Evolutionary conservation across 1,140 invertebrate genomes (phyloP), one percentile per base, ranked within the genome.

Genomic region (Drosophila burlai): DNA sequence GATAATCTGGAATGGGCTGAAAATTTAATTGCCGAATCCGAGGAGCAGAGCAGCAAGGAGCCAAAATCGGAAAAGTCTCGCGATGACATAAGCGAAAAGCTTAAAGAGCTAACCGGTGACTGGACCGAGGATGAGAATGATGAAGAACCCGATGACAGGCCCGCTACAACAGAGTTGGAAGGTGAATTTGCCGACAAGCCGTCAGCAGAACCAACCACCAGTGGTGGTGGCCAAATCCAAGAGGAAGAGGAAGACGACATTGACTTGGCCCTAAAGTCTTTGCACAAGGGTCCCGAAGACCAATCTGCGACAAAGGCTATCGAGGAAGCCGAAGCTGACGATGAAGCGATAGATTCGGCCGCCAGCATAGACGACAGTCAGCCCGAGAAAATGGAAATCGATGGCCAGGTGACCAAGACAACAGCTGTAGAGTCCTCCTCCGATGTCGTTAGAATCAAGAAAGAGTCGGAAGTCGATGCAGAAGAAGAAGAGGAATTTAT

Each of bases 81-180:
- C n/a, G 84, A 89, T 65, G 85, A 89, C 47, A 91, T 93, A 42
- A 92, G 91, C 34, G 77, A 92, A 74, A 93, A 92, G 65, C 76
- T 93, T 31, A 93, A 93, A 10, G 89, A 92, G 60, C 69, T 93
- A n/a, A 92, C 91, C 16, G 89, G 90, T 10, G 92, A 93, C 75
- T 93, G 92, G 92, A 82, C 86, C 42, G 92, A 93, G 45, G 92
- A 93, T 74, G 92, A 93, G 29, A 90, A 93, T 43, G 91, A 92
- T 6, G 91, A 92, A 5, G 77, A 89, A 34, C 64, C 42, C 6
- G 43, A 75, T 38, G 74, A 74, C 2, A 76, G 85, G 46, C 60
- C 72, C 4, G 76, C 66, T 4, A 78, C 62, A 4, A 47, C 78
- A 21, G 84, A 84, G 52, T 36, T 67, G 49, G 36, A 31, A 40